Base-by-base conservation (phyloP, 35 echinoderm and acorn worm genomes). In the Ptychodera flava region DNA sequence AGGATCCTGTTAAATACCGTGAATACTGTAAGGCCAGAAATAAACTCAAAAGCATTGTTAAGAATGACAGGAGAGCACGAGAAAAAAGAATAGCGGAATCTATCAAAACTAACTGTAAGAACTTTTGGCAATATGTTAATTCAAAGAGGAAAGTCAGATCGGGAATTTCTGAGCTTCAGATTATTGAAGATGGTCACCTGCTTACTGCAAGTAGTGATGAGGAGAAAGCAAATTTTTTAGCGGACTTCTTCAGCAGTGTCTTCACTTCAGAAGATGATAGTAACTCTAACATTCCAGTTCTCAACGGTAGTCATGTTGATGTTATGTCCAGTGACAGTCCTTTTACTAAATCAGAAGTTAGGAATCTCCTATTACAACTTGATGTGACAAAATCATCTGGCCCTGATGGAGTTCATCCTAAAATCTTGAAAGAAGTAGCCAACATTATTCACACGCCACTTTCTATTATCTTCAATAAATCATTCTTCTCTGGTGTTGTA, bases 101-200 rank as follows among this genome's bases (percentile, higher is more conserved):
- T 82, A 34, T 82, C 22, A 82, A 82, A 82, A 33, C 80, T 82
- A 16, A 82, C 31, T 34, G 31, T 0, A 82, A 82, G 35, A 31
- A 34, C 35, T 82, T 81, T 82, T 82, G 80, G 80, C 32, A 82
- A 33, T 82, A 82, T 31, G 80, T 34, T 82, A 82, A 82, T 82
- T 82, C 80, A 82, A 82, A 82, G 80, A 82, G 80, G 80, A 82
- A 82, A 33, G 80, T n/a, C n/a, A n/a, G n/a, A n/a, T n/a, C n/a
- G n/a, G n/a, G n/a, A n/a, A n/a, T n/a, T n/a, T n/a, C n/a, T 82
- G 80, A 82, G 32, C 35, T 82, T 2, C 32, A 82, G 35, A 34
- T 82, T 82, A 82, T 82, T 82, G 22, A 16, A 82, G 35, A 82
- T 31, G 0, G 35, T 0, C 27, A 33, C 2, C 80, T 0, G 0